Percentiles rank a stretch among this genome's conserved stretches.
Conservation (phyloP, 2,888 invertebrate species). For the Mesorhabditis sp. region DNA sequence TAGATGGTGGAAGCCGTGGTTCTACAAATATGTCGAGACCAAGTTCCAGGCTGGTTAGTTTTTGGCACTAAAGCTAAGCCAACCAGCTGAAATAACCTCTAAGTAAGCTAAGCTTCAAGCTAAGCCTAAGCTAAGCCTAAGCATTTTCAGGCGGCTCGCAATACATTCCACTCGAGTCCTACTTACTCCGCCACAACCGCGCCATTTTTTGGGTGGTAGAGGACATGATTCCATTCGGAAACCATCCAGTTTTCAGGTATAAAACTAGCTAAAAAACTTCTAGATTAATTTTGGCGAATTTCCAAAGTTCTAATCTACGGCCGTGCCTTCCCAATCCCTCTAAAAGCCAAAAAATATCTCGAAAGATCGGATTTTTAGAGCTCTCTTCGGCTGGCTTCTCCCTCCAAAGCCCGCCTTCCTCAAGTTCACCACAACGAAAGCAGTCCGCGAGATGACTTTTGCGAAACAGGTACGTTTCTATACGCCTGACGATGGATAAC, state of each 20-base stretch:
- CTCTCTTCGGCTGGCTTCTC: conserved; percentile 69
- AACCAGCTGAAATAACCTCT: not conserved
- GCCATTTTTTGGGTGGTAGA: conserved; percentile 74
- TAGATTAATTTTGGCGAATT: too few relatives aligned
- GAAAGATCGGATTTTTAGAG: conserved; percentile 12
- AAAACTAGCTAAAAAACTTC: not conserved
- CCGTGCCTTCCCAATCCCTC: not conserved
- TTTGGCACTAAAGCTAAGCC: too few relatives aligned
- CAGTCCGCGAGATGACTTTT: conserved; percentile 70
- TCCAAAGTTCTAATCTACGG: not conserved
- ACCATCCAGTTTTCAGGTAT: conserved; percentile 66
- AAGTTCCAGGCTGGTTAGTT: conserved; percentile 39
- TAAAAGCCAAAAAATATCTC: not conserved
- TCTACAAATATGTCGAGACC: conserved; percentile 69
- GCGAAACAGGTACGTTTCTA: conserved; percentile 64
- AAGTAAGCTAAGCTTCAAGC: too few relatives aligned
- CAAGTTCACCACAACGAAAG: conserved; percentile 72
- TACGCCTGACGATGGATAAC: not conserved
- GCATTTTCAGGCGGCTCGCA: conserved; percentile 54
- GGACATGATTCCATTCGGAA: conserved; percentile 73
- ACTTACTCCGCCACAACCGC: conserved; percentile 68
- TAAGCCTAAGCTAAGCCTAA: not conserved
- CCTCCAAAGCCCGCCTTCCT: conserved; percentile 73
- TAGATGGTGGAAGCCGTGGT: conserved; percentile 73
- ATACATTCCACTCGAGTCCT: conserved; percentile 66